phyloP scores from a whole-genome alignment of 1,140 invertebrate species.

The Plutomurus gul region DNA sequence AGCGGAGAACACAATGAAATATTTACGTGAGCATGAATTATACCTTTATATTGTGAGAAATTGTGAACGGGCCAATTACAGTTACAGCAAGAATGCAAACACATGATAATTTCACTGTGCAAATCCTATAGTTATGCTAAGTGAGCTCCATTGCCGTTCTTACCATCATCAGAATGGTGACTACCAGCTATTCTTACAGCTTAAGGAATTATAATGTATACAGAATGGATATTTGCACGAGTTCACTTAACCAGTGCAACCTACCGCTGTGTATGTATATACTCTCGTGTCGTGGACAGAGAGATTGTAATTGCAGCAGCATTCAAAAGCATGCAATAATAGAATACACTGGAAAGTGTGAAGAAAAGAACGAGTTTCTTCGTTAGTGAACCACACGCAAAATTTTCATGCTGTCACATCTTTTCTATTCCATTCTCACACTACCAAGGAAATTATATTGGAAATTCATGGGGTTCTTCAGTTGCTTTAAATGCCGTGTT shows the following conservation, averaged over 20 bases:
- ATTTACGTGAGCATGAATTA: conserved; percentile 11
- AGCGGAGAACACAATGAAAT: conserved; percentile 5
- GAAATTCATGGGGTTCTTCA: neutral
- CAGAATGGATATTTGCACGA: neutral
- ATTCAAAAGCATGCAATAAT: neutral
- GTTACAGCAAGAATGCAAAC: neutral
- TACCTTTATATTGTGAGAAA: conserved; percentile 16
- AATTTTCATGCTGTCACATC: conserved; percentile 19
- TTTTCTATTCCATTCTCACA: neutral
- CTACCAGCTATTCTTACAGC: neutral
- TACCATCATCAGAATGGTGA: neutral
- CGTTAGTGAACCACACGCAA: neutral
- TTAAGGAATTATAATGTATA: too few species aligned
- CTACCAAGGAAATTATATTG: neutral
- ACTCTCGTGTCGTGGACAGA: neutral
- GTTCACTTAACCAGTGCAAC: neutral
- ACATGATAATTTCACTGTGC: conserved; percentile 27
- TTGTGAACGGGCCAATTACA: conserved; percentile 8
- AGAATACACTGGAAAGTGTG: conserved; percentile 17
- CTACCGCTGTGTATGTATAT: neutral
- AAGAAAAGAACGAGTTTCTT: conserved; percentile 12
- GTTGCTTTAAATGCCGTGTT: neutral
- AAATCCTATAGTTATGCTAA: neutral
- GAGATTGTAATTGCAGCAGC: too few species aligned
- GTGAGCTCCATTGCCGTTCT: neutral